These are phyloP conservation scores for Ashinkailepas kermadecensis DNA, from an alignment of 2,888 invertebrate species.

Conservation along the genomic window DNA sequence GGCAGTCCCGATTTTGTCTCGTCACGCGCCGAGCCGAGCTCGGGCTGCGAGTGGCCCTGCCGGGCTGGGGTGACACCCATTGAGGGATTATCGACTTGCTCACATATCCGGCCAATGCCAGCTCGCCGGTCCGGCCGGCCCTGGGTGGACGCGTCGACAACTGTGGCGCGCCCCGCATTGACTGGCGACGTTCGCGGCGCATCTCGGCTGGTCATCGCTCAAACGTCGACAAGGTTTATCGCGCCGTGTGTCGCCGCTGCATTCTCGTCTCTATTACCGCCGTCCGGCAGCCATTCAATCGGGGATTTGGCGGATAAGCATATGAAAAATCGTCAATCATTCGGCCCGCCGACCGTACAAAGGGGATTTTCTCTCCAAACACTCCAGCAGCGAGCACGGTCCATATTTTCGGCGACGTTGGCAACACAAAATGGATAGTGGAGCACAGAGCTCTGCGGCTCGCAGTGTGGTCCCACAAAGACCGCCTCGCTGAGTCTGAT, in stretches of 20 bases:
- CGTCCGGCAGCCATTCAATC: background rate
- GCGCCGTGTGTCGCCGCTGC: background rate
- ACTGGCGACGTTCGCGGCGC: background rate
- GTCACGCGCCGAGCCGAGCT: background rate
- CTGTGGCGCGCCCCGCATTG: background rate
- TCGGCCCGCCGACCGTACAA: background rate
- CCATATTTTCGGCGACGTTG: background rate
- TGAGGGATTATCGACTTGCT: background rate
- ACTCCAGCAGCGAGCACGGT: background rate
- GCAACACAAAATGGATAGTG: background rate
- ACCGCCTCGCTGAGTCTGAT: background rate
- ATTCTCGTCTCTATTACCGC: constrained; percentile 19
- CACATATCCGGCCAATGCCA: background rate
- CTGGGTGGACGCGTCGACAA: background rate
- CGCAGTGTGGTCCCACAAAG: constrained; percentile 6
- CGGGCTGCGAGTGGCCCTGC: background rate
- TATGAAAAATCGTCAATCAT: constrained; percentile 23
- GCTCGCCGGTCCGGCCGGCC: background rate
- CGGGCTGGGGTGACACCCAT: background rate
- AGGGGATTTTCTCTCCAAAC: constrained; percentile 23
- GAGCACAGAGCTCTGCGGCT: background rate
- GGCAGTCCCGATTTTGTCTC: background rate
- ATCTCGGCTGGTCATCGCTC: background rate
- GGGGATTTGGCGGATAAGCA: constrained; percentile 18
- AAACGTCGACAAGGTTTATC: background rate